Evolutionary conservation across 2,113 vertebrate species (phyloP), one percentile per base, ranked within the genome.

Genomic region (Dipodomys ordii): DNA sequence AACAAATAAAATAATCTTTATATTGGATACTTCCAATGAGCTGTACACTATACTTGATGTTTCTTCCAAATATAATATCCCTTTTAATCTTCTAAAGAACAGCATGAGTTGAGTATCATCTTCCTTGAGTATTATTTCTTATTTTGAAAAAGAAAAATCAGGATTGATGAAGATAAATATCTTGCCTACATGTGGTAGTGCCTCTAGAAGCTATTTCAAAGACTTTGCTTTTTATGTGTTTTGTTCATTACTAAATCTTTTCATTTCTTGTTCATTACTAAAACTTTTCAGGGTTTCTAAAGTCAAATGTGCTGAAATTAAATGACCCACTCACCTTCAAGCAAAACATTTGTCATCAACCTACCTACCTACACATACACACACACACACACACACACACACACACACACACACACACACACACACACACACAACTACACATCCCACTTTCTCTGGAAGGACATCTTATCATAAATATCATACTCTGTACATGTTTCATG

Each of bases 1-100:
- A 60, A 65, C 15, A 92, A 88, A 87, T 15, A 69, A 94, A 94
- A 74, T 84, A 0, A 32, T 60, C 15, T 80, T 91, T 90, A 57
- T 65, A 20, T 49, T 71, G 67, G 79, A 35, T 32, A 77, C 19
- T 72, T 96, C 9, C 39, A 82, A 13, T 69, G 18, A 84, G 28
- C 46, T 72, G 82, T 76, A 25, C 8, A n/a, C 6, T 53, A 8
- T 12, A 77, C 10, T 87, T 30, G 4, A 81, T 46, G 11, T 28
- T 28, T 82, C 3, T 81, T 85, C 49, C 28, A 62, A 85, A 88
- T 53, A 76, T 46, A 39, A 18, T 78, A 90, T 87, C 12, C 32
- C 18, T 72, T 76, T 83, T 74, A 80, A 71, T 90, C 7, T 88
- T 86, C 25, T 27, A 86, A 86, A 88, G 30, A 84, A 81, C 4